Evolutionary conservation across 1,140 invertebrate genomes (phyloP), one percentile per base, ranked within the genome.

Genomic region (Heterodera schachtii): DNA sequence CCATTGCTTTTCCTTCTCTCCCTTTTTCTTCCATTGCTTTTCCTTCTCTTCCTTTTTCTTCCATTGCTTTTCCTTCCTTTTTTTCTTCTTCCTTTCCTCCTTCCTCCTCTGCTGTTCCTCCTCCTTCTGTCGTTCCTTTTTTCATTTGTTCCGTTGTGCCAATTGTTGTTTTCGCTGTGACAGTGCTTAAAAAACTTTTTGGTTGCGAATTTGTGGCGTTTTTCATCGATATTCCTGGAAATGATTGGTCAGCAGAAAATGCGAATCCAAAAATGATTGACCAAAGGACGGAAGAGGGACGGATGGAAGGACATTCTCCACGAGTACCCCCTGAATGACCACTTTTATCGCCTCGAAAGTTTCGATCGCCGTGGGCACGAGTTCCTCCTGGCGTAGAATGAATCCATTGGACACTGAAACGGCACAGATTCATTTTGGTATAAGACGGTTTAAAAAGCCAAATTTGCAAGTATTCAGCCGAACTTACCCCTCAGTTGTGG

Each of bases 271-370:
- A 80, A 46, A 69, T 9, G n/a, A 64, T 21, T 21, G 46, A 46
- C 52, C 16, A 7, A 82, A 83, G 16, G 80, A n/a, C 31, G 80
- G 19, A 9, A 83, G 74, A 1, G 47, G 41, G 52, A 52, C 21
- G 5, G 13, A 41, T 0, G 81, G 69, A 13, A 78, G n/a, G 7
- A 21, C 57, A 43, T 84, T 87, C 3, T 84, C 85, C 13, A 70
- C n/a, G 13, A 84, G 71, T 7, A 86, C 75, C 16, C 66, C 82
- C 43, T 83, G 49, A 16, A 84, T 86, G 31, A 84, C 79, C 44
- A 87, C 84, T 75, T 84, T 86, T n/a, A 84, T 86, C 13, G 73
- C 84, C 52, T 84, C 84, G 69, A 86, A 84, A 64, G 84, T 84
- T 60, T 84, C 84, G 49, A 84, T 78, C 19, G 82, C 84, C 47